Evolutionary conservation across 2,888 invertebrate species (phyloP).

Genomic region (Scaeva pyrastri): DNA sequence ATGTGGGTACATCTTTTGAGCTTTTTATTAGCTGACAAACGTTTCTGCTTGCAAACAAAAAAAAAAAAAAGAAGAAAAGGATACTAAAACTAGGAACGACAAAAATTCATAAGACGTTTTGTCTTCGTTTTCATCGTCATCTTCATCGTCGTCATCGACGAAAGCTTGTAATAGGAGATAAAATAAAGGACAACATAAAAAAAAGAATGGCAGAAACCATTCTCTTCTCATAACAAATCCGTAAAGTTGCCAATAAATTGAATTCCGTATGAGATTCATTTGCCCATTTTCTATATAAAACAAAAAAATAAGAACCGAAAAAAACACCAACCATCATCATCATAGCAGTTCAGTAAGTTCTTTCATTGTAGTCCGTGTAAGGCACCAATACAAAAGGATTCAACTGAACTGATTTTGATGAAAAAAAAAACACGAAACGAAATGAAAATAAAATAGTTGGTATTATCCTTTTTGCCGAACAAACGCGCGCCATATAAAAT

Average conservation of each 20-base stretch:
- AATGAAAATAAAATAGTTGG: slow-evolving; percentile 35
- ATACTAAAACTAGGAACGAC: slow-evolving; percentile 33
- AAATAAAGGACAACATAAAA: slow-evolving; percentile 26
- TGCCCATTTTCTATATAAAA: slow-evolving; percentile 16
- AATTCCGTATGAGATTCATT: slow-evolving; percentile 68
- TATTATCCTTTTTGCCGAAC: slow-evolving; percentile 51
- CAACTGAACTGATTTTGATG: slow-evolving; percentile 54
- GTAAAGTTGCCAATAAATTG: slow-evolving; percentile 76
- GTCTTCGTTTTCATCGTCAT: not conserved
- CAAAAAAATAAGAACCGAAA: slow-evolving; percentile 1
- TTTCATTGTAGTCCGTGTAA: slow-evolving; percentile 54
- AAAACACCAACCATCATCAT: slow-evolving; percentile 31
- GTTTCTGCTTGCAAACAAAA: slow-evolving; percentile 17
- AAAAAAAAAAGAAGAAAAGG: slow-evolving; percentile 30
- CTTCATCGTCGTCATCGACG: not conserved
- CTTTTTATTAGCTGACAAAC: slow-evolving; percentile 76
- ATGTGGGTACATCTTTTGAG: slow-evolving; percentile 68
- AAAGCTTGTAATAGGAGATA: slow-evolving; percentile 16
- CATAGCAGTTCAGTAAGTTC: slow-evolving; percentile 51
- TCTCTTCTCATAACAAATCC: slow-evolving; percentile 73
- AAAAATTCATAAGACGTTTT: slow-evolving; percentile 50
- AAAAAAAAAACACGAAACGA: too few relatives aligned
- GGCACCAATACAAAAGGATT: not conserved
- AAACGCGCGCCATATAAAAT: slow-evolving; percentile 40
- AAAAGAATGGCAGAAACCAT: too few relatives aligned